Evolutionary conservation across 1,140 invertebrate genomes (phyloP).

Genomic region (Plectrocnemia conspersa): DNA sequence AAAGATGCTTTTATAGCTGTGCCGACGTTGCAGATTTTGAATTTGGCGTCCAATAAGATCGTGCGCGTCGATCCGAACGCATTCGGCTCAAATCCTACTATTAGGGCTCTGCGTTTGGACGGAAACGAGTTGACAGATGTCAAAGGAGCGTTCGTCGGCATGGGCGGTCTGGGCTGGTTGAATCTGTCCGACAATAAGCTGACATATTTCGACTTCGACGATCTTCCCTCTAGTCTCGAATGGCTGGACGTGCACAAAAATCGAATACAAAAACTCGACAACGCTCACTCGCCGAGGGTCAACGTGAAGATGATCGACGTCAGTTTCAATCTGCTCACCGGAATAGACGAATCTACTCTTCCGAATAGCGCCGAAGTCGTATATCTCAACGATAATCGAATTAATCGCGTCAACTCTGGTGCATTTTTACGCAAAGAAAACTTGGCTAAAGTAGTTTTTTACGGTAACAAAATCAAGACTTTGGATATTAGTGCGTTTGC

Average conservation of each 20-base stretch:
- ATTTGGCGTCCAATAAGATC: conserved; percentile 65
- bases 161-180: conserved; percentile 65
- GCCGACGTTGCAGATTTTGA: conserved; percentile 63
- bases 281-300: conserved; percentile 65
- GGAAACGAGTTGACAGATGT: conserved; percentile 65
- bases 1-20: conserved; percentile 63
- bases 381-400: conserved; percentile 72
- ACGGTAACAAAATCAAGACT: conserved; percentile 68
- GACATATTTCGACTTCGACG: conserved; percentile 65
- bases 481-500: conserved; percentile 68
- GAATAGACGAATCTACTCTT: conserved; percentile 63
- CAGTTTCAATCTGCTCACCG: conserved; percentile 67
- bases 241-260: conserved; percentile 71
- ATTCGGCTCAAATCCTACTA: conserved; percentile 61
- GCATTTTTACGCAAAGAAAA: conserved; percentile 69
- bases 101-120: conserved; percentile 65
- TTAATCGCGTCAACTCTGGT: conserved; percentile 63
- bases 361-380: conserved; percentile 71
- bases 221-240: conserved; percentile 62
- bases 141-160: conserved; percentile 62
- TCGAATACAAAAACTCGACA: conserved; percentile 62
- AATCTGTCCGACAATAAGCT: conserved; percentile 69
- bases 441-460: conserved; percentile 71
- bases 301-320: conserved; percentile 75
- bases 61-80: conserved; percentile 62